phyloP scores from a whole-genome alignment of 2,797 vertebrate species.

The Pantherophis vulpinus region DNA sequence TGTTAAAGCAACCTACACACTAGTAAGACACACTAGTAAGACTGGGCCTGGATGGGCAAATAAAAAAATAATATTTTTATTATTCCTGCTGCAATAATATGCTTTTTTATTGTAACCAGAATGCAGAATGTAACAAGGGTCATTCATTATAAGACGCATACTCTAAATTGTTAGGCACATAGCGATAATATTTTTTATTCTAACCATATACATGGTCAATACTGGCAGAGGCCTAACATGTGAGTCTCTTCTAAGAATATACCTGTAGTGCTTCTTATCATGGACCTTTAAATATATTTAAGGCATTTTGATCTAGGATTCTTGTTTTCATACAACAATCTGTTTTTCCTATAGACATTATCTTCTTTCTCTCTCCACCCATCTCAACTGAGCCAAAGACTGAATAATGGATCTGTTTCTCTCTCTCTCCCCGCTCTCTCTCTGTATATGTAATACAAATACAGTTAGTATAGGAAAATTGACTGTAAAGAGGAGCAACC shows the following conservation, averaged over 20 bases:
- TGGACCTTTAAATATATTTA: neutral
- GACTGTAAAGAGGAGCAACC: constrained; percentile 53
- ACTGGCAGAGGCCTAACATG: neutral
- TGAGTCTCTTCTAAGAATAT: neutral
- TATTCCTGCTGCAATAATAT: neutral
- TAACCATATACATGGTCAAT: neutral
- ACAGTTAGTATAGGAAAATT: constrained; percentile 36
- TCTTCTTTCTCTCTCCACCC: too few species aligned
- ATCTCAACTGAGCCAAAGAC: neutral
- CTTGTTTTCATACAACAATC: neutral
- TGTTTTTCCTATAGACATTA: neutral
- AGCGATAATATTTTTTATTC: neutral
- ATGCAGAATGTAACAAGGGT: neutral
- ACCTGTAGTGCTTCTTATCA: neutral
- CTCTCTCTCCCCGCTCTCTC: too few species aligned
- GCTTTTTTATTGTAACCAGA: neutral
- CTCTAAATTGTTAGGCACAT: neutral
- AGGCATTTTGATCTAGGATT: neutral
- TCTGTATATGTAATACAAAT: constrained; percentile 2
- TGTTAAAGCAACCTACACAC: neutral
- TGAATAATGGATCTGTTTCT: neutral
- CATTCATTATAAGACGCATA: neutral
- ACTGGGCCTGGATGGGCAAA: neutral
- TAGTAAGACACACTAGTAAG: neutral
- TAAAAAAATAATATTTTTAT: neutral